phyloP scores from a whole-genome alignment of 53 echinoderm and acorn worm species.

The Henricia sp. region DNA sequence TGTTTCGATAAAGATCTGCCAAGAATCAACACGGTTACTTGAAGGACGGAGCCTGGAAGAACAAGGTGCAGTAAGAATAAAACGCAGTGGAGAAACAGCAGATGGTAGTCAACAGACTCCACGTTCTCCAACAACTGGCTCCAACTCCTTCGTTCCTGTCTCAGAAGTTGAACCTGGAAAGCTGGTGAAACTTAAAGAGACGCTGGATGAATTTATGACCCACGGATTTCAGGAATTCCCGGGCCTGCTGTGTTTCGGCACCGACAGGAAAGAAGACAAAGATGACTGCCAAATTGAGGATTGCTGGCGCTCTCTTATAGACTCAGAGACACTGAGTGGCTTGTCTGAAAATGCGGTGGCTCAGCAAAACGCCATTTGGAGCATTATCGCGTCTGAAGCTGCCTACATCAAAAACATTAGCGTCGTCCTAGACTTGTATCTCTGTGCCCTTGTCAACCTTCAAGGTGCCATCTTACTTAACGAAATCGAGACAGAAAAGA shows the following conservation, averaged over 20 bases:
- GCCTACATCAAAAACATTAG: slow-evolving; percentile 80
- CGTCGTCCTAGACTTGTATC: slow-evolving; percentile 77
- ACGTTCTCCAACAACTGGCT: no score
- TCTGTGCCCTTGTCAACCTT: slow-evolving; percentile 12
- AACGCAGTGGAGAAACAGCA: no score
- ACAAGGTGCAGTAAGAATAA: no score
- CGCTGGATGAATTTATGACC: slow-evolving; percentile 51
- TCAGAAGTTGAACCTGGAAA: slow-evolving; percentile 57
- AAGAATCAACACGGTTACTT: no score
- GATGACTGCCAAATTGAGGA: slow-evolving; percentile 70
- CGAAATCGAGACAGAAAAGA: slow-evolving; percentile 88
- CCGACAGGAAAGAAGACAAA: slow-evolving; percentile 65
- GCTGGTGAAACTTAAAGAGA: slow-evolving; percentile 66
- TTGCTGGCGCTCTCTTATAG: slow-evolving; percentile 71
- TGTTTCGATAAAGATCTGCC: no score
- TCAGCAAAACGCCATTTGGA: slow-evolving; percentile 93
- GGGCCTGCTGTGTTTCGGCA: neutral
- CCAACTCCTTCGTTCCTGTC: no score
- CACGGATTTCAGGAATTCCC: slow-evolving; percentile 13
- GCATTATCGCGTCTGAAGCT: slow-evolving; percentile 76
- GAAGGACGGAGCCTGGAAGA: no score
- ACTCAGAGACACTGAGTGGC: slow-evolving; percentile 32
- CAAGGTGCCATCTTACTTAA: slow-evolving; percentile 9
- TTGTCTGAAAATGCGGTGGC: slow-evolving; percentile 65
- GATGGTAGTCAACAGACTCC: no score